A percentile compares a stretch with the other conserved stretches of the same genome.
phyloP scores from a whole-genome alignment of 2,113 vertebrate genomes.

The Brachypteracias leptosomus region DNA sequence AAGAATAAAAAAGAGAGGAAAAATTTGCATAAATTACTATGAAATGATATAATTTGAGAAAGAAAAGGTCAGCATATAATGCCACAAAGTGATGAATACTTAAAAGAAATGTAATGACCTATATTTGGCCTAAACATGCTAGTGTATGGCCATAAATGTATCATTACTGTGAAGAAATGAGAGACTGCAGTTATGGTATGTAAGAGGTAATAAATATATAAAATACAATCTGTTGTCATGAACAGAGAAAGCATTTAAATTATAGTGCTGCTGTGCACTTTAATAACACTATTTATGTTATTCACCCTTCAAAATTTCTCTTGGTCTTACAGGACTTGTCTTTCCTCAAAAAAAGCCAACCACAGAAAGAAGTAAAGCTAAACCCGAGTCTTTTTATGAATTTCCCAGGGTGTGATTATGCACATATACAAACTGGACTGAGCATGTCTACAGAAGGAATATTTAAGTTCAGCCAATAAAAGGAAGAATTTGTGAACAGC shows the following conservation, averaged over 20 bases:
- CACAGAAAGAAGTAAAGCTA: background rate
- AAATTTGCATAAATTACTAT: background rate
- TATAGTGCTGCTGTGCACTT: background rate
- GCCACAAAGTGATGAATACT: background rate
- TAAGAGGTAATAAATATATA: background rate
- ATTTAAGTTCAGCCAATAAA: background rate
- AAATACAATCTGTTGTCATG: background rate
- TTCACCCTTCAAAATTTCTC: background rate
- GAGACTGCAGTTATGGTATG: background rate
- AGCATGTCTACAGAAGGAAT: background rate
- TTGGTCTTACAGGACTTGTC: background rate
- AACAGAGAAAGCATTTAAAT: background rate
- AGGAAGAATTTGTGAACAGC: background rate
- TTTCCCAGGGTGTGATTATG: background rate
- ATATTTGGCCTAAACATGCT: slow-evolving; percentile 20
- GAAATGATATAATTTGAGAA: background rate
- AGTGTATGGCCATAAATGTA: background rate
- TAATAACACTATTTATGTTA: background rate
- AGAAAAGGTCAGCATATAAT: background rate
- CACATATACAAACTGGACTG: background rate
- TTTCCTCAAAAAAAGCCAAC: background rate
- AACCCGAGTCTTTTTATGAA: background rate
- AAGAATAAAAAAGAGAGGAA: background rate
- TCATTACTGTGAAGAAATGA: background rate
- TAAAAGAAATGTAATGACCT: background rate